Base-by-base conservation (phyloP, 2,113 vertebrate species). In the Barnardius zonarius region DNA sequence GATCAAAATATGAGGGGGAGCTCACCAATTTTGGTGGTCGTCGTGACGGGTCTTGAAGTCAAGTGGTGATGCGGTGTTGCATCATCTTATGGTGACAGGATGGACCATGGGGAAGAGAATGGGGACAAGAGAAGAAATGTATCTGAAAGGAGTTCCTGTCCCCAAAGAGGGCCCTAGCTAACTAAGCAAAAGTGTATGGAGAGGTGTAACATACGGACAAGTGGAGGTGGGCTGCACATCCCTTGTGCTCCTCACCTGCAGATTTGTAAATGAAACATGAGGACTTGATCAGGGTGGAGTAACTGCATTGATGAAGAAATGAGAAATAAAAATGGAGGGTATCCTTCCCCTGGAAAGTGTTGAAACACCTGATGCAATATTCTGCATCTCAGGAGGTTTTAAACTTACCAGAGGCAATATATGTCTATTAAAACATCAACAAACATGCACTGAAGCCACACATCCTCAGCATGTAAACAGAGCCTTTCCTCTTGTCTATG, bases 21-120 rank as follows among this genome's bases (percentile, higher is more conserved):
- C 97, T 97, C 97, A 97, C 97, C 97, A 97, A 97, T 97, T 97
- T 97, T 97, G 89, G 96, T 96, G 94, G 97, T 97, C 97, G 97
- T 96, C 97, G 91, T 97, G 96, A 88, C 97, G 35, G 97, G 97
- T 97, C 97, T 96, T 3, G 97, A 97, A 96, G 97, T 88, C 95
- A 97, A 97, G 97, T 97, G 96, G 97, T 97, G 97, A 97, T 97
- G 97, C 96, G 97, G 83, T 97, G 97, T 97, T 97, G 97, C 97
- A 97, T 97, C 97, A 97, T 97, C 97, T 97, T 96, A 97, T 92
- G 97, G 96, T 97, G 89, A 97, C 95, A 95, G 96, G 97, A 97
- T 96, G 94, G 80, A 96, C 96, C 95, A 97, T 46, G 85, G 95
- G 95, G 92, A 96, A 97, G 91, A 97, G 96, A 97, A 96, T 73